A percentile compares a stretch with the other conserved stretches of the same genome.
Conservation (phyloP, 2,113 vertebrate species). For the Marmota flaviventris region DNA sequence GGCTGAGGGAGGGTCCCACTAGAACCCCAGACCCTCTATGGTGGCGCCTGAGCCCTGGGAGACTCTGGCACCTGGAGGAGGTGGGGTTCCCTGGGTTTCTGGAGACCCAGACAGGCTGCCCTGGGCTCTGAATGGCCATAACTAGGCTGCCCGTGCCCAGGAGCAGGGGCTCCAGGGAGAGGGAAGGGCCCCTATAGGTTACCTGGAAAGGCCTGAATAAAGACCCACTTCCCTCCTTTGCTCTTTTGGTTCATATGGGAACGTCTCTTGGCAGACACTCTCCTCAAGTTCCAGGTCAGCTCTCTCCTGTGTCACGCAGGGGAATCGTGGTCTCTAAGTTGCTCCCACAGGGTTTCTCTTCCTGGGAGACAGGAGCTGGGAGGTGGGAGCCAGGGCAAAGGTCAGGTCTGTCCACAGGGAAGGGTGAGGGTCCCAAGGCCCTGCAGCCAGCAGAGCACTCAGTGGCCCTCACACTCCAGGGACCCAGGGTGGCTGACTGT, state of each 20-base stretch:
- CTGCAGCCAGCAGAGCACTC: not conserved
- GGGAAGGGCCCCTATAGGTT: rapidly evolving
- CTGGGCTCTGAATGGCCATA: not conserved
- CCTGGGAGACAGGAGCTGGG: not conserved
- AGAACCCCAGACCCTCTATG: not conserved
- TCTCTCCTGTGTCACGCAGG: not conserved
- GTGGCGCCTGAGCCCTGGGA: not conserved
- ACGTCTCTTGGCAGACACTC: not conserved
- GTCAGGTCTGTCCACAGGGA: not conserved
- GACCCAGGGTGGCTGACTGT: not conserved
- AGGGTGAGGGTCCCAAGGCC: not conserved
- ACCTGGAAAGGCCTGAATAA: not conserved
- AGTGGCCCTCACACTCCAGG: not conserved
- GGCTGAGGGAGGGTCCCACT: too few relatives aligned
- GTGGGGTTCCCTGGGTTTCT: rapidly evolving
- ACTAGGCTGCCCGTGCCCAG: rapidly evolving
- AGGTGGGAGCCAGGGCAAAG: too few relatives aligned
- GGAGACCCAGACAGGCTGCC: not conserved
- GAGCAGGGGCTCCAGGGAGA: not conserved
- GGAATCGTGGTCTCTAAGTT: not conserved
- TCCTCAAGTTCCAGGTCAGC: not conserved
- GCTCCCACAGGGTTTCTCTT: not conserved
- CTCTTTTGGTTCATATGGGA: not conserved
- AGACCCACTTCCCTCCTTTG: not conserved
- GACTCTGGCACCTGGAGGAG: not conserved